A percentile compares a stretch with the other conserved stretches of the same genome.
phyloP scores from a whole-genome alignment of 2,797 vertebrate species.

The Acrossocheilus fasciatus region DNA sequence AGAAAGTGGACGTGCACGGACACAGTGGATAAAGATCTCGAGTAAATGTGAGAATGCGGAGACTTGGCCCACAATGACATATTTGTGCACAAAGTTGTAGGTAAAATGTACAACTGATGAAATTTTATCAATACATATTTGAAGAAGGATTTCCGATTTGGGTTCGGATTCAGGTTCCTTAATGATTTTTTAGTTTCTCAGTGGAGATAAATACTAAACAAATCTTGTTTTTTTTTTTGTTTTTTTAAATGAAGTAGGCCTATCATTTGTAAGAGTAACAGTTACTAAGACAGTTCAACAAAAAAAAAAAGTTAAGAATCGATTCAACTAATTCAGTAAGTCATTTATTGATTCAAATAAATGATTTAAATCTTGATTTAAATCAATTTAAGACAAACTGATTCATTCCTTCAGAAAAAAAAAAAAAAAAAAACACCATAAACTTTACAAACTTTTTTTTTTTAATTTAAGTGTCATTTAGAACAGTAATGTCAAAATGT shows the following conservation, averaged over 20 bases:
- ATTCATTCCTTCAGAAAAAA: neutral
- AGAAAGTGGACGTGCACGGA: conserved; percentile 13
- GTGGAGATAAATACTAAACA: neutral
- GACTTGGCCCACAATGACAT: neutral
- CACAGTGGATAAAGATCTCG: neutral
- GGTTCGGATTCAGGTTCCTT: neutral
- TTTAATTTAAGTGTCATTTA: neutral
- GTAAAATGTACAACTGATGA: neutral
- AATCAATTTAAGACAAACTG: neutral
- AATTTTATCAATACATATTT: neutral
- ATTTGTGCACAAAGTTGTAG: neutral
- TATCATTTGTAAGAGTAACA: neutral
- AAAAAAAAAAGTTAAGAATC: neutral
- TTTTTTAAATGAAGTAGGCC: neutral
- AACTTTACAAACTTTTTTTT: too few species aligned
- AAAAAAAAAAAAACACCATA: too few species aligned
- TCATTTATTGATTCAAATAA: neutral
- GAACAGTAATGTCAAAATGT: neutral
- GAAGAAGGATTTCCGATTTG: neutral
- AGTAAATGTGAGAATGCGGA: neutral
- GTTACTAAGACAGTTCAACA: neutral
- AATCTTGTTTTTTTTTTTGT: too few species aligned
- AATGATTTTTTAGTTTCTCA: neutral
- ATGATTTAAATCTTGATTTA: neutral
- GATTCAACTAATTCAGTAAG: neutral